A percentile compares a stretch with the other conserved stretches of the same genome.
Evolutionary conservation across 1,140 invertebrate species (phyloP).

Genomic region (Drosophila neocordata): DNA sequence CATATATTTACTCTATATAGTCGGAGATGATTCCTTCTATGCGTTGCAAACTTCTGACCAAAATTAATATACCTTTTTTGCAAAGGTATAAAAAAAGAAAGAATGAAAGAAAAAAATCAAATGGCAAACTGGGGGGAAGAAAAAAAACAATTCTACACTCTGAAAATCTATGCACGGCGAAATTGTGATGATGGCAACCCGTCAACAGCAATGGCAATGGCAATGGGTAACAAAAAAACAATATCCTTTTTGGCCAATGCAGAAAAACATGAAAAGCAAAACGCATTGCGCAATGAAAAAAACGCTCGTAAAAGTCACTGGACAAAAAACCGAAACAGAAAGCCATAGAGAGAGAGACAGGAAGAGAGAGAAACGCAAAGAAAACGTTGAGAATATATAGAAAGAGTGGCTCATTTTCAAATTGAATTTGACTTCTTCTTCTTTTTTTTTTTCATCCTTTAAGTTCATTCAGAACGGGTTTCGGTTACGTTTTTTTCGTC

Average conservation of each 20-base stretch:
- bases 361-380: not conserved
- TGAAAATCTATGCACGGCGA: slow-evolving; percentile 51
- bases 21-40: too few relatives aligned
- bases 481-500: slow-evolving; percentile 20
- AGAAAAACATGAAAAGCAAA: not conserved
- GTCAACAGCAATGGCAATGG: slow-evolving; percentile 34
- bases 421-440: slow-evolving; percentile 53
- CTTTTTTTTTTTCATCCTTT: not conserved
- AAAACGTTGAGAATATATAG: too few relatives aligned
- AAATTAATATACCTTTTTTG: too few relatives aligned
- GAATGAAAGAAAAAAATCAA: not conserved
- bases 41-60: too few relatives aligned
- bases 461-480: slow-evolving; percentile 9
- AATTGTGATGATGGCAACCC: slow-evolving; percentile 29
- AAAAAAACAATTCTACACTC: not conserved
- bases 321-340: slow-evolving; percentile 8
- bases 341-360: not conserved
- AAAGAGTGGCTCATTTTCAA: slow-evolving; percentile 33
- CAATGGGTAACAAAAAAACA: slow-evolving; percentile 15
- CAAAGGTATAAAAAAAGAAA: too few relatives aligned
- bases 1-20: too few relatives aligned
- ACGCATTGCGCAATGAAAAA: slow-evolving; percentile 51
- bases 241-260: slow-evolving; percentile 9
- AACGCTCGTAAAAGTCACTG: slow-evolving; percentile 51
- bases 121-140: not conserved